These are phyloP conservation scores for Pangasius macronema DNA, from an alignment of 2,797 vertebrate genomes.

Conservation along the genomic window DNA sequence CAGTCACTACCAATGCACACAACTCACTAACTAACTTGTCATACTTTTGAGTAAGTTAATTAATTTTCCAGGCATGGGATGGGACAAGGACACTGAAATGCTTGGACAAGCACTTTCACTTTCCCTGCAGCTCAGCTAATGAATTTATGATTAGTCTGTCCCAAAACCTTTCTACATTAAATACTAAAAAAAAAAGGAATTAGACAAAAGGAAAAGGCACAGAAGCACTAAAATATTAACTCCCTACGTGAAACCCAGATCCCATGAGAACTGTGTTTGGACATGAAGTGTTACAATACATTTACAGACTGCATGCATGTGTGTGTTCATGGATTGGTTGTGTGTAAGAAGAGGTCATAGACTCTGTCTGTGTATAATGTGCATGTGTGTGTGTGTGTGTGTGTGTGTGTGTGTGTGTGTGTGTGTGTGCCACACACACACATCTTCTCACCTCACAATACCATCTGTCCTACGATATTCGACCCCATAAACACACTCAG, in stretches of 20 bases:
- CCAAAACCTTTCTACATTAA: neutral
- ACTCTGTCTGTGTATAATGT: neutral
- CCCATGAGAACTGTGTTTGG: neutral
- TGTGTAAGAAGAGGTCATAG: neutral
- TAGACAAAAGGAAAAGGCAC: neutral
- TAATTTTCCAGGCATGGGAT: neutral
- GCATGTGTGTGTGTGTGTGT: neutral
- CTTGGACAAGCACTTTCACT: neutral
- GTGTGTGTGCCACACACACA: no score
- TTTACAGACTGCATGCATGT: neutral
- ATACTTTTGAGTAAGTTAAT: neutral
- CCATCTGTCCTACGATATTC: no score
- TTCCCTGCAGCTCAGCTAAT: neutral
- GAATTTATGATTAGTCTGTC: neutral
- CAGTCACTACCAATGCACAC: neutral
- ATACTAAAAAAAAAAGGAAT: neutral
- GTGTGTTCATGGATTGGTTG: neutral
- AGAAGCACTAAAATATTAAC: neutral
- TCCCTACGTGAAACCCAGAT: neutral
- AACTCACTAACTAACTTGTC: neutral
- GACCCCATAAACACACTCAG: no score
- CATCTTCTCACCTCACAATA: no score
- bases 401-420: neutral
- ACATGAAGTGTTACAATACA: neutral
- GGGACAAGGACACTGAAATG: neutral